Evolutionary conservation across 2,888 invertebrate genomes (phyloP).

Genomic region (Frankliniella fusca): DNA sequence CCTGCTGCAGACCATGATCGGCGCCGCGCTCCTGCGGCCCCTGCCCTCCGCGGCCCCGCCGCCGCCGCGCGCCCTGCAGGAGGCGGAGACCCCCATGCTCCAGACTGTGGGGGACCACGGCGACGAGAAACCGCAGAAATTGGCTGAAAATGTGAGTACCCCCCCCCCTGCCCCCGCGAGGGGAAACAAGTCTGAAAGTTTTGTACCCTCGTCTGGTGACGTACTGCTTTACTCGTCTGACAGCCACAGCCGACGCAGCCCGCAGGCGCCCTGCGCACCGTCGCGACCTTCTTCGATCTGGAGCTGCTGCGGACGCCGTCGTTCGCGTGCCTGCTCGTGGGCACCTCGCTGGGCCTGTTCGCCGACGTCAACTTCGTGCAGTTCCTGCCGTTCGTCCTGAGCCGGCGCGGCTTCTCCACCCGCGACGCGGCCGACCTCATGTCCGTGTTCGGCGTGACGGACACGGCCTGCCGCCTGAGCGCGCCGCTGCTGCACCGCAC

Average conservation of each 20-base stretch:
- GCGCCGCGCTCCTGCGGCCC: not conserved
- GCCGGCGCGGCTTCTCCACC: conserved; percentile 43
- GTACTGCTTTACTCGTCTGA: too few relatives aligned
- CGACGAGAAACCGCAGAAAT: too few relatives aligned
- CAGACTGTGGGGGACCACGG: too few relatives aligned
- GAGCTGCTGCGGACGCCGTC: not conserved
- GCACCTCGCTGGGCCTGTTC: not conserved
- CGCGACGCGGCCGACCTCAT: conserved; percentile 46
- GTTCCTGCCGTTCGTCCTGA: conserved; percentile 38
- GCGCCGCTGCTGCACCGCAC: conserved; percentile 46
- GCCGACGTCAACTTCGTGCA: not conserved
- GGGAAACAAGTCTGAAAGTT: too few relatives aligned
- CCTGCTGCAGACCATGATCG: not conserved
- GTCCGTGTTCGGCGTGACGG: conserved; percentile 47
- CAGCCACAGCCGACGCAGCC: too few relatives aligned
- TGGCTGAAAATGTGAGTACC: too few relatives aligned
- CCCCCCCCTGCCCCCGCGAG: too few relatives aligned
- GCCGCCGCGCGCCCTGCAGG: too few relatives aligned
- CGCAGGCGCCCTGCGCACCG: not conserved
- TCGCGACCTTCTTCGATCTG: not conserved
- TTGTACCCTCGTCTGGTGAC: too few relatives aligned
- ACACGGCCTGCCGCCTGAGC: conserved; percentile 47
- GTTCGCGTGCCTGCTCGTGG: not conserved
- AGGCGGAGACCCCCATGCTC: too few relatives aligned
- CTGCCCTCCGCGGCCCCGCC: not conserved